Base-by-base conservation (phyloP, 1,140 invertebrate species). In the Brachionus asplanchnoidis region DNA sequence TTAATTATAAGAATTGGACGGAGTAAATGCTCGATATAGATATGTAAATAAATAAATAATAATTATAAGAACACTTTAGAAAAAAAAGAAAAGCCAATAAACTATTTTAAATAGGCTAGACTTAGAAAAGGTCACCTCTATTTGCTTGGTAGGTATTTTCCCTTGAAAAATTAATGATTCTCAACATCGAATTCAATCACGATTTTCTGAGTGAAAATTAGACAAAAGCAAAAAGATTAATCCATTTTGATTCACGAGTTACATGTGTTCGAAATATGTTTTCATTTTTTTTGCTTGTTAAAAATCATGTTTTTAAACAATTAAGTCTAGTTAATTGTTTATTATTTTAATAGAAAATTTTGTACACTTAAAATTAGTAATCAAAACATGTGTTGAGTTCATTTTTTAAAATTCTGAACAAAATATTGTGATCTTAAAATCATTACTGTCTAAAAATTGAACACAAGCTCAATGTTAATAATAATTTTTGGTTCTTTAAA, bases 251-350 rank as follows among this genome's bases (percentile, higher is more conserved):
- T 68, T 68, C 32, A 23, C 26, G 66, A 32, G 26, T 32, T 68
- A 68, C 66, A 68, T 68, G 66, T 68, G 66, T 40, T 40, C 20
- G 20, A 60, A 60, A 23, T 68, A 32, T 32, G 5, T 28, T 28
- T 68, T 36, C 32, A 11, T 17, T 32, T 68, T 28, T 32, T 68
- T 32, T 28, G 28, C 26, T 68, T 14, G 32, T 28, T 32, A 68
- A 32, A 68, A 32, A 32, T 36, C 32, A 23, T 68, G 66, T 68
- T 68, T 68, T 28, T 68, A 68, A 68, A 68, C 26, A 32, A 68
- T 68, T 68, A 32, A 68, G 66, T 32, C 26, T 40, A 40, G 66
- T 40, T 68, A 68, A 68, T 68, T 68, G 32, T 68, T 68, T 68
- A 32, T 68, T 68, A 36, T 68, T 68, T 68, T 68, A 46, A n/a